Evolutionary conservation across 2,888 invertebrate genomes (phyloP).

Genomic region (Mimumesa dahlbomi): DNA sequence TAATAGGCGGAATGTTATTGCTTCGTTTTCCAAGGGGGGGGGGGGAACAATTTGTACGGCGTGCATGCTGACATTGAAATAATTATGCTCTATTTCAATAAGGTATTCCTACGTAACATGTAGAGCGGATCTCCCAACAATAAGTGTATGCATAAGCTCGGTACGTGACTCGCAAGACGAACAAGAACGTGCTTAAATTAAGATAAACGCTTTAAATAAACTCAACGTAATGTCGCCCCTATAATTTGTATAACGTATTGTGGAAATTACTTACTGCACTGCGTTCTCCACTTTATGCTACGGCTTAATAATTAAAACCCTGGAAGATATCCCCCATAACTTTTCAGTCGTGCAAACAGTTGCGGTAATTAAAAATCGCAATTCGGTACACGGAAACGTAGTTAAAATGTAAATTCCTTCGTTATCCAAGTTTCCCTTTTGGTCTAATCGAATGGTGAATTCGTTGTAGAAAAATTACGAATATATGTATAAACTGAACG

Average conservation of each 20-base stretch:
- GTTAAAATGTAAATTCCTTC: too few species aligned
- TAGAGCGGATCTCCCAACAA: not conserved
- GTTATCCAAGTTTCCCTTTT: too few species aligned
- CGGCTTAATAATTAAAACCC: conserved; percentile 4
- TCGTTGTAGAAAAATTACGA: too few species aligned
- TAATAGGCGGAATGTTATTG: too few species aligned
- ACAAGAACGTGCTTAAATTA: conserved; percentile 13
- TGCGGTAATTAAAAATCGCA: too few species aligned
- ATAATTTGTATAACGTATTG: conserved; percentile 10
- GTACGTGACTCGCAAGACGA: conserved; percentile 4
- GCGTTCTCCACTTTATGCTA: not conserved
- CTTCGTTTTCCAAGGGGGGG: too few species aligned
- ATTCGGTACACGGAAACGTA: too few species aligned
- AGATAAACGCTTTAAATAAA: conserved; percentile 4
- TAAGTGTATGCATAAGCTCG: not conserved
- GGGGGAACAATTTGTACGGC: too few species aligned
- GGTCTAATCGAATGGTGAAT: too few species aligned
- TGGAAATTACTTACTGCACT: conserved; percentile 10
- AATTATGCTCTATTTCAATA: conserved; percentile 11
- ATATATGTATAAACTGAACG: too few species aligned
- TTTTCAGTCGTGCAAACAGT: too few species aligned
- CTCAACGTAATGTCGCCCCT: not conserved
- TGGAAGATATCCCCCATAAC: too few species aligned
- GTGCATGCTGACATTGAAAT: conserved; percentile 12
- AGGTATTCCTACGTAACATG: conserved; percentile 1